Evolutionary conservation across 2,113 vertebrate species (phyloP), one percentile per base, ranked within the genome.

Genomic region (Clarias magur): DNA sequence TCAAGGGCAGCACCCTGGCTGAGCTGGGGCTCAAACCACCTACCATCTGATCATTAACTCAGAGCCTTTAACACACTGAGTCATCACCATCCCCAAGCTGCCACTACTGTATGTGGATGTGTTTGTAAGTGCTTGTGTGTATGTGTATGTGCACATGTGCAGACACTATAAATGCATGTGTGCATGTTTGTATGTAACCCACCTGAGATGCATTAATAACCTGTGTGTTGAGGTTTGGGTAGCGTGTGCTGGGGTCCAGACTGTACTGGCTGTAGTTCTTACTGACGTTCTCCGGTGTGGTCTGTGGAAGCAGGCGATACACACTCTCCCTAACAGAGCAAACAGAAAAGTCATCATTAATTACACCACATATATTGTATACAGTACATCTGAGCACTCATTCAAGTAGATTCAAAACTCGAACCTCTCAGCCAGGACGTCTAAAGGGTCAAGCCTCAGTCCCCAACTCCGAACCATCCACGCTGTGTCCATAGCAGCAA

Each of bases 401-500:
- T 76, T 19, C n/a, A 60, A 78, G 48, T 34, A 54, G 27, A 70
- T 34, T 38, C 59, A 76, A 30, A 5, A n/a, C 30, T 27, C 62
- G 27, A 57, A 98, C 98, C 98, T 97, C 87, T 99, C 97, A 63
- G 98, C 97, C 87, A 99, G 93, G 19, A 99, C 93, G 38, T 98
- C 97, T 93, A 98, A 90, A 30, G 96, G 96, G 80, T 94, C 93
- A 2, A 91, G 91, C 53, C 97, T 97, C 0, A 95, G 94, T 0
- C 96, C 96, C 97, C 98, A 99, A 42, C 96, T 96, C 78, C 96
- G 95, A 73, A 99, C 96, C 98, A 99, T 99, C 98, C 98, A 99
- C 68, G 97, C 96, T 3, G 98, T 97, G 83, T 99, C 98, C 94
- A 99, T 96, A 13, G 97, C 98, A 65, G 98, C 98, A 83, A 99